These are phyloP conservation scores for Siderastrea radians DNA, from an alignment of 92 coral and sea anemone genomes.

Conservation along the genomic window DNA sequence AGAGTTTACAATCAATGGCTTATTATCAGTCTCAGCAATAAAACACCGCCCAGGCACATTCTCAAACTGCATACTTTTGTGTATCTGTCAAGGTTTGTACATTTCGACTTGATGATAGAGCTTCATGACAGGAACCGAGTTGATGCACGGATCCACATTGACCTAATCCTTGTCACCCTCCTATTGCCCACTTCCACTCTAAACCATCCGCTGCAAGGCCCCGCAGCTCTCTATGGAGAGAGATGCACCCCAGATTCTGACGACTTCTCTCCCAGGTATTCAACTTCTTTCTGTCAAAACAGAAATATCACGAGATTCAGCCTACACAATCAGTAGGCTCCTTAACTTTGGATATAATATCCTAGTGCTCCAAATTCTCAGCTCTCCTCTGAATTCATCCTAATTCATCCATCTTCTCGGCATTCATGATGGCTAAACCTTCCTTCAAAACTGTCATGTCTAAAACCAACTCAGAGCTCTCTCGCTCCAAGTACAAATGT, in stretches of 20 bases:
- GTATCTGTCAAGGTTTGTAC: background rate
- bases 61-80: slow-evolving; percentile 40
- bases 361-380: too few relatives aligned
- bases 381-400: too few relatives aligned
- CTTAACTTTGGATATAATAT: too few relatives aligned
- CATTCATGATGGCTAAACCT: too few relatives aligned
- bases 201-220: background rate
- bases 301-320: slow-evolving; percentile 8
- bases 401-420: too few relatives aligned
- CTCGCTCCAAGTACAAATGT: too few relatives aligned
- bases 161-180: slow-evolving; percentile 18
- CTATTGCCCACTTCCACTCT: background rate
- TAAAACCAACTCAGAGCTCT: too few relatives aligned
- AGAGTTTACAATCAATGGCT: slow-evolving; percentile 60
- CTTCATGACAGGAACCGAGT: slow-evolving; percentile 43
- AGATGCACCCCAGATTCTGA: background rate
- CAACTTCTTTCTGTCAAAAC: background rate
- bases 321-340: too few relatives aligned
- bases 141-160: slow-evolving; percentile 26
- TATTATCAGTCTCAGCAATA: slow-evolving; percentile 69
- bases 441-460: too few relatives aligned
- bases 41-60: slow-evolving; percentile 43
- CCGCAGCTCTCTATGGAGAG: slow-evolving; percentile 9
- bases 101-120: slow-evolving; percentile 38
- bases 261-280: background rate